Base-by-base conservation (phyloP, 2,888 invertebrate species). In the Ochropacha duplaris region DNA sequence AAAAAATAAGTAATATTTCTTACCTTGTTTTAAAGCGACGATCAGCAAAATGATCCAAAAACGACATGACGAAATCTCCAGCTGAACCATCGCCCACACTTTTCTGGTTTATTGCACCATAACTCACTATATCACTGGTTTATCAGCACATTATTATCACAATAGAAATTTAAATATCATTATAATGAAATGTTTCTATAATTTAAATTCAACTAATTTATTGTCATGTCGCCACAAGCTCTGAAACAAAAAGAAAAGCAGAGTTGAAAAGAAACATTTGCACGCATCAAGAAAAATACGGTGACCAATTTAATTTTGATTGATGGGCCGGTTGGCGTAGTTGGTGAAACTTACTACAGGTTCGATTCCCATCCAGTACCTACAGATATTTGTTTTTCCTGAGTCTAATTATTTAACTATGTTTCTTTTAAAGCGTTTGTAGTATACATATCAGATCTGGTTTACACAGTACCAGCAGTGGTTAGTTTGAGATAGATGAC, bases 21-120 rank as follows among this genome's bases (percentile, higher is more conserved):
- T 57, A 89, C 89, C 89, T 74, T 69, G 66, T 74, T 74, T 76
- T 67, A 82, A 70, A 71, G 66, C 68, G 71, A 65, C 79, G 63
- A 78, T 69, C 59, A 87, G 75, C 49, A 88, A 71, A 52, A 73
- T 72, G 63, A 80, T 69, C 77, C 76, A 77, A 58, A 82, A 60
- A 54, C 69, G 66, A 83, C 86, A 87, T 78, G 76, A 64, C 74
- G 69, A 74, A 66, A 71, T 65, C 73, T 70, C 70, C 67, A 65
- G 72, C 66, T 68, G 78, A 83, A 84, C 79, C 89, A 88, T 89
- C 76, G 79, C 88, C 86, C 71, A 76, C 74, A 67, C 61, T 74
- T 76, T 59, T 57, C 57, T 59, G 70, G 65, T 66, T 68, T 67
- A 69, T 76, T 70, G 71, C 79, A 79, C 79, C 85, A 83, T 83